These are phyloP conservation scores for Drosophila putrida DNA, from an alignment of 2,888 invertebrate species.

Conservation along the genomic window DNA sequence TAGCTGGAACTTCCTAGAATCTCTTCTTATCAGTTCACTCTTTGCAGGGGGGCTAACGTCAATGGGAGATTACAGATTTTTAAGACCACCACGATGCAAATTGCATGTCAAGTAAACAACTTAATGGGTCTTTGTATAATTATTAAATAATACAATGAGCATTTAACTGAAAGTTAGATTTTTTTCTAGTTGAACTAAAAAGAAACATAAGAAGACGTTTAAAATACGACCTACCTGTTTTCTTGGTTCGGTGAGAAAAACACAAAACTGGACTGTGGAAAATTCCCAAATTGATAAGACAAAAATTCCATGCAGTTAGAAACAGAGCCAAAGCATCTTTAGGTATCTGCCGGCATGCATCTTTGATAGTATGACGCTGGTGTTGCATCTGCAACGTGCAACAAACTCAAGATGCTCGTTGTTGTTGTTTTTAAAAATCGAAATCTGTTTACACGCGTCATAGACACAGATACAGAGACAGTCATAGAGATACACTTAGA, in stretches of 20 bases:
- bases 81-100: conserved; percentile 13
- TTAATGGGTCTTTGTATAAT: conserved; percentile 42
- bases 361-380: conserved; percentile 8
- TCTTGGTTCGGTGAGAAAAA: conserved; percentile 1
- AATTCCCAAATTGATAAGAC: conserved; percentile 45
- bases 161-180: background rate
- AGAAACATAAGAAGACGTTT: background rate
- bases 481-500: conserved; percentile 12
- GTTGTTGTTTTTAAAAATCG: conserved; percentile 15
- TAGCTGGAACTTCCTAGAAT: conserved; percentile 3
- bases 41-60: conserved; percentile 37
- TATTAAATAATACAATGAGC: background rate
- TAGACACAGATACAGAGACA: conserved; percentile 5
- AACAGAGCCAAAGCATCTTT: conserved; percentile 3
- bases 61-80: conserved; percentile 14
- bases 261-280: conserved; percentile 29
- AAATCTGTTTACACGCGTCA: conserved; percentile 26
- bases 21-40: conserved; percentile 19
- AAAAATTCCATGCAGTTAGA: conserved; percentile 30
- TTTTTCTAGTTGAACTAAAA: background rate
- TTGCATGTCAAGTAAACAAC: conserved; percentile 48
- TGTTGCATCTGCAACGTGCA: conserved; percentile 27
- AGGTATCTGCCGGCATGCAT: conserved; percentile 15
- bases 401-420: conserved; percentile 16
- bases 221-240: conserved; percentile 2